Base-by-base conservation (phyloP, 2,113 vertebrate genomes). In the Podilymbus podiceps region DNA sequence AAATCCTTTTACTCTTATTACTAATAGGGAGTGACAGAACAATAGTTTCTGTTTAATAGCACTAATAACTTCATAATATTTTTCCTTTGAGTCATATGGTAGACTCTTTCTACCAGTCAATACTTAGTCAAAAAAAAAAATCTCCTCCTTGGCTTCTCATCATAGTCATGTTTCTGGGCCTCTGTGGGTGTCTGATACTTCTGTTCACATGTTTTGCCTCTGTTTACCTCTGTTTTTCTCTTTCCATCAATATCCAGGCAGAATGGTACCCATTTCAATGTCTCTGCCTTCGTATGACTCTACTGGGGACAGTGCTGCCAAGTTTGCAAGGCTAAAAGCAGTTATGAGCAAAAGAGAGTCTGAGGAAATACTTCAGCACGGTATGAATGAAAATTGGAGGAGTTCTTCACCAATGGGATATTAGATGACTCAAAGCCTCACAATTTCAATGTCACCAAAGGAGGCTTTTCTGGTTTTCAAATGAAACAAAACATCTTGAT, bases 1-100 rank as follows among this genome's bases (percentile, higher is more conserved):
- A 93, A 80, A 75, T 52, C 27, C 82, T 89, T 62, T 64, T 63
- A 64, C 28, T 84, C 64, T 47, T 92, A 47, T 72, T 87, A 66
- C 25, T 60, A 90, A 63, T 15, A 75, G 33, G 46, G 22, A 78
- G 72, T 60, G 47, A 52, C n/a, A 77, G 44, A 49, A n/a, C 47
- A 88, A 90, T 47, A 90, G 33, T 66, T 88, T 67, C 79, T 94
- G 73, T 88, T 95, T 93, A 93, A 90, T 24, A 86, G 67, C 75
- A 74, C 46, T 69, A 88, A 82, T 60, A 96, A 91, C 60, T 83
- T 79, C 4, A 59, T 62, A 89, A 69, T 81, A 63, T 84, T 84
- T 93, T 71, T 71, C 73, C 72, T 93, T 59, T 86, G 63, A 90
- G 59, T 88, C 68, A 83, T 53, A 73, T 11, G 68, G 30, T 58